These are phyloP conservation scores for Prionailurus viverrinus DNA, from an alignment of 2,113 vertebrate genomes.

Conservation along the genomic window DNA sequence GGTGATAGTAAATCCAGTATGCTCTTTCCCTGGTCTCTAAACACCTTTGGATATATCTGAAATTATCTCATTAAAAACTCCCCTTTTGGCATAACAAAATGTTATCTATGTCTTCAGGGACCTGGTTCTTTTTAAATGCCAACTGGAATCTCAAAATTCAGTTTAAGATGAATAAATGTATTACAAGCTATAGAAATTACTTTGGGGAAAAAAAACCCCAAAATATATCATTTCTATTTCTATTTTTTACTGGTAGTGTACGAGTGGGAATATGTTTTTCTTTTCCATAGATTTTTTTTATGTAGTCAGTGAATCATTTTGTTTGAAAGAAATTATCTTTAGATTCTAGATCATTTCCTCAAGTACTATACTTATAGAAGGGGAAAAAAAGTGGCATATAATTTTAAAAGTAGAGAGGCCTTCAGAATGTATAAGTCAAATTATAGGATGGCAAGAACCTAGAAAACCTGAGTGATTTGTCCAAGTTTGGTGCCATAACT, in stretches of 20 bases:
- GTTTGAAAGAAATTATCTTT: constrained; percentile 17
- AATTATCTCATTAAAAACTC: constrained; percentile 57
- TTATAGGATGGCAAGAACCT: neutral
- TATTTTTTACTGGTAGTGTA: neutral
- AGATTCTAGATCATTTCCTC: constrained; percentile 4
- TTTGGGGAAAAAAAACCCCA: neutral
- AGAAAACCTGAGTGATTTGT: neutral
- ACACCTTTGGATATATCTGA: constrained; percentile 50
- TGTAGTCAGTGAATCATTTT: neutral
- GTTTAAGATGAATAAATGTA: neutral
- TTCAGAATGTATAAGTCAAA: neutral
- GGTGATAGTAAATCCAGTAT: neutral
- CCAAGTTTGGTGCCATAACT: neutral
- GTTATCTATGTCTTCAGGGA: neutral
- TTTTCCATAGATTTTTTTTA: neutral
- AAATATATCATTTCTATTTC: neutral
- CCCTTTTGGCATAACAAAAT: neutral
- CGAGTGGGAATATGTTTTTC: neutral
- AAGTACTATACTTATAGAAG: neutral
- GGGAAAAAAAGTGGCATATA: neutral
- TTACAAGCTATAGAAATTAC: neutral
- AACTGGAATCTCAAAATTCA: constrained; percentile 27
- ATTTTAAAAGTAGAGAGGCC: constrained; percentile 12
- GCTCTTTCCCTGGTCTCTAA: neutral
- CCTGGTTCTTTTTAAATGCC: constrained; percentile 20